phyloP scores from a whole-genome alignment of 2,113 vertebrate genomes.

The Brevimyrus niger region DNA sequence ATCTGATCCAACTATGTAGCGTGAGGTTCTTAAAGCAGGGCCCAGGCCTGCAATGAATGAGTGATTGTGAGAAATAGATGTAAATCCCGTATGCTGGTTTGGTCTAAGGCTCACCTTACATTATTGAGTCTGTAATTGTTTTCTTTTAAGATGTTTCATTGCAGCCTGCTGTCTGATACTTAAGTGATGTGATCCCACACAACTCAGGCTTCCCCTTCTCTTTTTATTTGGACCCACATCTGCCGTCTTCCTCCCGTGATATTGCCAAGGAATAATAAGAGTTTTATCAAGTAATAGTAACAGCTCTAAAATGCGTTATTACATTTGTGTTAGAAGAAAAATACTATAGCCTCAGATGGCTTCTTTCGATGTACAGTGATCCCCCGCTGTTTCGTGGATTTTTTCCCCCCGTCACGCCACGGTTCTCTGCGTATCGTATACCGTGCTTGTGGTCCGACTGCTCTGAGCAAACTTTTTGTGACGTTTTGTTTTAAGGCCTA shows the following conservation, averaged over 20 bases:
- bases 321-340: background rate
- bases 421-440: too few species aligned
- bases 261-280: background rate
- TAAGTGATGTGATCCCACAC: background rate
- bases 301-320: background rate
- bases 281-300: background rate
- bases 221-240: background rate
- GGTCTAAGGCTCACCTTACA: background rate
- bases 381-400: too few species aligned
- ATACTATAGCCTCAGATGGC: background rate
- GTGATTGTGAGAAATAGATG: too few species aligned
- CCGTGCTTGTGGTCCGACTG: too few species aligned
- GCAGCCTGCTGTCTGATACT: background rate
- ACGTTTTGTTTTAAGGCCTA: too few species aligned
- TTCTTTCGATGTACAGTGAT: background rate
- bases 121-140: background rate
- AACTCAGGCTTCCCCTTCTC: background rate
- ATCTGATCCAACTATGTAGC: too few species aligned
- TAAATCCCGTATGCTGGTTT: too few species aligned
- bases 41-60: too few species aligned
- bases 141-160: background rate
- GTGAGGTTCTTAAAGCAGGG: too few species aligned
- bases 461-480: too few species aligned
- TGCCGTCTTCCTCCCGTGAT: background rate
- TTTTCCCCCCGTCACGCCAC: too few species aligned